Conservation (phyloP, 2,888 invertebrate species). For the Platycheirus albimanus region DNA sequence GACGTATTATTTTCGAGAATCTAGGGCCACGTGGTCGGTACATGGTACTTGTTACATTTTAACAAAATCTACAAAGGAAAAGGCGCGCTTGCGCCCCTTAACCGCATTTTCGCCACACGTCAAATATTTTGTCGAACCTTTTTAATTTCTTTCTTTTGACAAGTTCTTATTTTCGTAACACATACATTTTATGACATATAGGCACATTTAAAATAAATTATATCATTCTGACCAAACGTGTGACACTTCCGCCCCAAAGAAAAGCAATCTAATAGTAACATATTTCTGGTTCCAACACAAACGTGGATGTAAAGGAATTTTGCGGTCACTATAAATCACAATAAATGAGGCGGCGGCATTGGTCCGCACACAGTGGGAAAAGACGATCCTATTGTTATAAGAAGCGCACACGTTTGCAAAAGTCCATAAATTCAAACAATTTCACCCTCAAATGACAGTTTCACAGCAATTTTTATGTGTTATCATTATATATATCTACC, state of each 20-base stretch:
- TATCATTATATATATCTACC: constrained; percentile 20
- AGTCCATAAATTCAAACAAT: constrained; percentile 54
- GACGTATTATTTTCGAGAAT: neutral
- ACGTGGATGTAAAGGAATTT: constrained; percentile 47
- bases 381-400: constrained; percentile 46
- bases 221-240: constrained; percentile 45
- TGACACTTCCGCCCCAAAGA: constrained; percentile 57
- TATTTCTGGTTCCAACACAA: neutral
- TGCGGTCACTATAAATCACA: constrained; percentile 70
- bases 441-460: constrained; percentile 64
- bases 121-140: constrained; percentile 26
- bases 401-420: constrained; percentile 53
- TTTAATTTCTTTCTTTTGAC: constrained; percentile 27
- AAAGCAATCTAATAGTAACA: neutral
- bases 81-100: constrained; percentile 9
- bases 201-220: constrained; percentile 59
- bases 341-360: constrained; percentile 52
- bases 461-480: constrained; percentile 44
- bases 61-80: neutral
- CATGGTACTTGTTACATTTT: neutral
- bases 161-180: constrained; percentile 24
- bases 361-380: constrained; percentile 45
- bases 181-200: constrained; percentile 64
- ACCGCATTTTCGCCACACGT: constrained; percentile 48
- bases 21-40: neutral